phyloP scores from a whole-genome alignment of 1,140 invertebrate genomes.

The Cecropterus lyciades region DNA sequence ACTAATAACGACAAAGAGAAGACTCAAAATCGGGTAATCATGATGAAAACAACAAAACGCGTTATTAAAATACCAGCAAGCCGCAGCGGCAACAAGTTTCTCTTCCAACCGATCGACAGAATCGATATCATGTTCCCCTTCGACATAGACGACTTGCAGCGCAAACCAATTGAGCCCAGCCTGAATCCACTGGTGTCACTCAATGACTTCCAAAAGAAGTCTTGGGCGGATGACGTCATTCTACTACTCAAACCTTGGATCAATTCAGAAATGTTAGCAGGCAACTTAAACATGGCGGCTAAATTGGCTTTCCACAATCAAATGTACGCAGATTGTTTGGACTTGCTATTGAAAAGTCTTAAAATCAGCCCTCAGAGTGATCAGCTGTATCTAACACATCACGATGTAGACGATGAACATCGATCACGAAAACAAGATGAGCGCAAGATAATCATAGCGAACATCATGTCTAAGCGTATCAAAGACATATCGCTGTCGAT shows the following conservation, averaged over 20 bases:
- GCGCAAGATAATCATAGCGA: conserved; percentile 58
- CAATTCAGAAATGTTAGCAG: conserved; percentile 51
- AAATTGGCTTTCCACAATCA: conserved; percentile 68
- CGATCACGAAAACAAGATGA: conserved; percentile 52
- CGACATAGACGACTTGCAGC: conserved; percentile 56
- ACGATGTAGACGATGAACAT: conserved; percentile 39
- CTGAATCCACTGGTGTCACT: conserved; percentile 58
- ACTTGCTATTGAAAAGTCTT: conserved; percentile 56
- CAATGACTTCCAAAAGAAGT: conserved; percentile 67
- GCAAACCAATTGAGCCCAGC: conserved; percentile 58
- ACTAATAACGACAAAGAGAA: conserved; percentile 59
- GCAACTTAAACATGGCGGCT: conserved; percentile 68
- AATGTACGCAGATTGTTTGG: conserved; percentile 59
- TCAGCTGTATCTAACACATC: conserved; percentile 52
- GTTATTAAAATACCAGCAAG: conserved; percentile 75
- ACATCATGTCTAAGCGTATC: conserved; percentile 65
- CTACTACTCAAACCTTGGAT: conserved; percentile 67
- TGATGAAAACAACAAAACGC: conserved; percentile 79
- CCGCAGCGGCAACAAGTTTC: conserved; percentile 64
- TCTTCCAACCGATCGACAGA: conserved; percentile 67
- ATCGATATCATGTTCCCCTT: conserved; percentile 72
- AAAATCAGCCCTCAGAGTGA: conserved; percentile 49
- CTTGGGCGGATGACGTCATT: conserved; percentile 73
- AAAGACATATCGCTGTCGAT: conserved; percentile 69
- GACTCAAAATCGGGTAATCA: conserved; percentile 62